A percentile compares a stretch with the other conserved stretches of the same genome.
These are phyloP conservation scores for Microplitis deprimator DNA, from an alignment of 2,888 invertebrate genomes.

Conservation along the genomic window DNA sequence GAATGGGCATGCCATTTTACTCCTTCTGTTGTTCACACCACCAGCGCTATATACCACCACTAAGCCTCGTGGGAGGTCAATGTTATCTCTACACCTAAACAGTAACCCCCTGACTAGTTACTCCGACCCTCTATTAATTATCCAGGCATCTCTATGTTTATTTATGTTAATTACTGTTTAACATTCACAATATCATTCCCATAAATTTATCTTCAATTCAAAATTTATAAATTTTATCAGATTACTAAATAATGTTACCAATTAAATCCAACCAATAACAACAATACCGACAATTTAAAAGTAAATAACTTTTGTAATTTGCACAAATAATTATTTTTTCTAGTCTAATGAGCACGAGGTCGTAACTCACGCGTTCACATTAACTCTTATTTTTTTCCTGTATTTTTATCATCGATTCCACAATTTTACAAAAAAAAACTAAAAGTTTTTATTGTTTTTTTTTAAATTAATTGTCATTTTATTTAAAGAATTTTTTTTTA, in stretches of 20 bases:
- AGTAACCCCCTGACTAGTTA: background rate
- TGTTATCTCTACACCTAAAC: constrained; percentile 16
- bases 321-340: background rate
- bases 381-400: background rate
- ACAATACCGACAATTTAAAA: too few species aligned
- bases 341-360: constrained; percentile 26
- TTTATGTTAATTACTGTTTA: background rate
- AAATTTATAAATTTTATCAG: background rate
- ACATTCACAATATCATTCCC: background rate
- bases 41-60: constrained; percentile 1
- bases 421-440: too few species aligned
- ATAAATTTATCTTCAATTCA: background rate
- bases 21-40: constrained; percentile 1
- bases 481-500: too few species aligned
- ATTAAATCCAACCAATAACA: too few species aligned
- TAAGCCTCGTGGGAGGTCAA: constrained; percentile 36
- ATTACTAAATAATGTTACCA: too few species aligned
- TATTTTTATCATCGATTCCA: background rate
- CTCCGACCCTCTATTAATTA: constrained; percentile 25
- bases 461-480: too few species aligned
- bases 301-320: too few species aligned
- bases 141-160: constrained; percentile 37
- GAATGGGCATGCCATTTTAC: constrained; percentile 68
- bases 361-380: constrained; percentile 6
- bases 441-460: too few species aligned